Percentiles rank a stretch among this genome's conserved stretches.
Conservation (phyloP, 1,140 invertebrate genomes). For the Epicauta chinensis region DNA sequence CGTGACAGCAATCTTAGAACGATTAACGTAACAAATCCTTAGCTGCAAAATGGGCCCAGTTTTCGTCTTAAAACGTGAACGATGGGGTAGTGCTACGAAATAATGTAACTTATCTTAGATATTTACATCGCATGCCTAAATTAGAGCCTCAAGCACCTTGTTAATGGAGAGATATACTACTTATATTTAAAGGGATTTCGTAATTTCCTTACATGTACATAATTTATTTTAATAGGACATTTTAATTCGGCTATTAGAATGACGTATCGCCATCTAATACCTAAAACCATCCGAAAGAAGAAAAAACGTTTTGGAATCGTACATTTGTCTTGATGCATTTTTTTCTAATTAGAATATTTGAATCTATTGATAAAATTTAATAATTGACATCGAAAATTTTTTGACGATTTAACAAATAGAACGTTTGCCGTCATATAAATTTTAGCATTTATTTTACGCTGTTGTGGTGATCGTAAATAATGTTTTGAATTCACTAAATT, state of each 20-base stretch:
- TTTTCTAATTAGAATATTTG: no score
- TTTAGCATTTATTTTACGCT: constrained; percentile 13
- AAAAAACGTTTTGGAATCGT: no score
- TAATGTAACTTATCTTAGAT: constrained; percentile 24
- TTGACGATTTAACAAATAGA: constrained; percentile 10
- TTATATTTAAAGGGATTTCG: constrained; percentile 27
- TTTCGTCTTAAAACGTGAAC: constrained; percentile 19
- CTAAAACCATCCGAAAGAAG: not conserved
- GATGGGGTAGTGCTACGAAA: constrained; percentile 3
- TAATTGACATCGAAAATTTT: constrained; percentile 7
- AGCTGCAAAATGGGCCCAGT: constrained; percentile 17
- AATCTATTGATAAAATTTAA: not conserved
- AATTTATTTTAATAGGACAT: constrained; percentile 26
- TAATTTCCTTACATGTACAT: constrained; percentile 26
- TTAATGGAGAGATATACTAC: constrained; percentile 27
- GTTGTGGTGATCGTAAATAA: constrained; percentile 16
- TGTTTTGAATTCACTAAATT: constrained; percentile 13
- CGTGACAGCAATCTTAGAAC: constrained; percentile 21
- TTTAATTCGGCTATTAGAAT: constrained; percentile 24
- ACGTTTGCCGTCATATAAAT: constrained; percentile 12
- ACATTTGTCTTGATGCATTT: no score
- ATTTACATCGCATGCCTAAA: constrained; percentile 26
- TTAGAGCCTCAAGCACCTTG: constrained; percentile 24
- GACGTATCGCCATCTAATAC: constrained; percentile 17
- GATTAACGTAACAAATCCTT: constrained; percentile 20